These are phyloP conservation scores for Dioctria rufipes DNA, from an alignment of 2,888 invertebrate species.

Conservation along the genomic window DNA sequence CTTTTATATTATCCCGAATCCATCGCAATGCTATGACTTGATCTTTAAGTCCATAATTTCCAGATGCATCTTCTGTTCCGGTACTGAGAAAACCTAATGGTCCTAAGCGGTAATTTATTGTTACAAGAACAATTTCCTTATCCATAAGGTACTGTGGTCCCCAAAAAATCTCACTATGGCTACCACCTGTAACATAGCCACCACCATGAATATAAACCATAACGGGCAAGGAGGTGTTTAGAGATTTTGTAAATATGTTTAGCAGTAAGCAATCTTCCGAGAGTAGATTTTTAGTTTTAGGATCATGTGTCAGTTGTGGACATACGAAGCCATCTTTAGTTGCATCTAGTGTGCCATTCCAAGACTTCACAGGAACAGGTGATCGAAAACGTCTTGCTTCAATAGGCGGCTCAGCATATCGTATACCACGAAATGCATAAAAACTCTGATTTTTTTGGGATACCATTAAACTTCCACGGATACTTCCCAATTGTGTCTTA, in stretches of 20 bases:
- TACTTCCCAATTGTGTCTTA: no score
- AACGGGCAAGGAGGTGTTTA: conserved; percentile 61
- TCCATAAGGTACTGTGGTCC: conserved; percentile 76
- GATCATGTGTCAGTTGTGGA: conserved; percentile 60
- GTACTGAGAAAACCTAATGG: conserved; percentile 76
- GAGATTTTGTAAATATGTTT: conserved; percentile 74
- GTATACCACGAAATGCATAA: conserved; percentile 65
- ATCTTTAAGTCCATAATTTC: conserved; percentile 81
- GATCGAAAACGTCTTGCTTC: conserved; percentile 66
- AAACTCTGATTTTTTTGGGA: no score
- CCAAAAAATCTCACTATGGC: conserved; percentile 58
- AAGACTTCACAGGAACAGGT: conserved; percentile 71
- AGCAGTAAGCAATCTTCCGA: conserved; percentile 78
- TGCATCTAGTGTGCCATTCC: conserved; percentile 69
- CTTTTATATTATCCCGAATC: conserved; percentile 76
- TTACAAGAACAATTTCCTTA: conserved; percentile 77
- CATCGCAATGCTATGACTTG: conserved; percentile 77
- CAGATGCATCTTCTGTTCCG: conserved; percentile 77
- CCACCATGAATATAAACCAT: conserved; percentile 68
- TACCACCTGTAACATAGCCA: conserved; percentile 61
- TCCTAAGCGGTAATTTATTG: conserved; percentile 76
- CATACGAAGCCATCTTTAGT: conserved; percentile 71
- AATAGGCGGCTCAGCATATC: conserved; percentile 71
- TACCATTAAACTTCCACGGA: no score
- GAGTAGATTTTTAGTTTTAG: conserved; percentile 36